Evolutionary conservation across 1,140 invertebrate genomes (phyloP), one percentile per base, ranked within the genome.

Genomic region (Dreissena rostriformis): DNA sequence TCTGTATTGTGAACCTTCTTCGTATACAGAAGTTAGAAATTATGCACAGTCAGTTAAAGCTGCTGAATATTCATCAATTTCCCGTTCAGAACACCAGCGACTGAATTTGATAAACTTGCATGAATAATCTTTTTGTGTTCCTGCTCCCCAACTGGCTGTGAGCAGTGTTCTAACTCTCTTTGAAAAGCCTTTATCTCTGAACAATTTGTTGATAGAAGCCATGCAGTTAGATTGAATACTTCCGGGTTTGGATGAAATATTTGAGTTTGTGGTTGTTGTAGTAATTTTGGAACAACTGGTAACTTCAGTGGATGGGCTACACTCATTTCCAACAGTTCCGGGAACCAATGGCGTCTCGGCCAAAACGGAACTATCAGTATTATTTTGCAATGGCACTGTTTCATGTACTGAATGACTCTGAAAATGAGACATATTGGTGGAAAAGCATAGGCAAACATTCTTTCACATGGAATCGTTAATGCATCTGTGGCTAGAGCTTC

Each of bases 291-390:
- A 17, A 12, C 29, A 22, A 63, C 55, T 72, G 79, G 82, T 63
- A 79, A 66, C 39, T 28, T 53, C 19, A 75, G 17, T 84, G 57
- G 70, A n/a, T 29, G 26, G 8, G 66, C 73, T 63, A 70, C 53
- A 29, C 22, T 26, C n/a, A 75, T 39, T 19, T 82, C 17, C 26
- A 85, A 65, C 26, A 74, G 19, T 12, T 52, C 15, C 67, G 70
- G 65, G 52, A 74, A 74, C 73, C n/a, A 78, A 52, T 52, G 70
- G 19, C 78, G 28, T 61, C 82, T 52, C 24, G 39, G 66, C 79
- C 73, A 87, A 19, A 29, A 49, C 52, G 84, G 86, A 29, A 84
- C 84, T 53, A 87, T 81, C 63, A 87, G 79, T 55, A 86, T 87
- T 2, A 87, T 68, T n/a, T 73, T 57, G 22, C 86, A 86, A 68